Evolutionary conservation across 2,797 vertebrate genomes (phyloP).

Genomic region (Mormyrops attenuatus): DNA sequence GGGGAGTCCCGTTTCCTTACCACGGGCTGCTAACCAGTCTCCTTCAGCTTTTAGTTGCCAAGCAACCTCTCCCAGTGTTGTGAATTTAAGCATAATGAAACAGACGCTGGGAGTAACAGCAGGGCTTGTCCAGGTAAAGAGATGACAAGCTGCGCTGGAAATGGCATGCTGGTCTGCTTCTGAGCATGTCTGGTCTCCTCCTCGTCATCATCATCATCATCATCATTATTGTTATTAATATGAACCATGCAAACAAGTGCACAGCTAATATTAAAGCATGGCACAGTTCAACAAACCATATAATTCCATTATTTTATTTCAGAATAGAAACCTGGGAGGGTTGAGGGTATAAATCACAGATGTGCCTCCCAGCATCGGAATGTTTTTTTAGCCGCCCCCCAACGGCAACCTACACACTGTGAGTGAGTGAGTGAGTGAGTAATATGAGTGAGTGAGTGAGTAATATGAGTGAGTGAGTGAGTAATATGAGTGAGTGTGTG

Average conservation of each 20-base stretch:
- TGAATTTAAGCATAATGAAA: slow-evolving; percentile 21
- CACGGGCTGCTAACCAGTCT: background rate
- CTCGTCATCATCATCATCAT: background rate
- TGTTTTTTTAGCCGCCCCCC: background rate
- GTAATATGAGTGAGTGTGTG: too few species aligned
- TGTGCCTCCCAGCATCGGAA: background rate
- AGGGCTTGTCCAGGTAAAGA: background rate
- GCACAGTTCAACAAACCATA: background rate
- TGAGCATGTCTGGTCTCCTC: background rate
- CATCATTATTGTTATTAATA: background rate
- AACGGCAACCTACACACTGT: background rate
- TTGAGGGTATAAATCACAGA: background rate
- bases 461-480: background rate
- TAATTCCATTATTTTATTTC: background rate
- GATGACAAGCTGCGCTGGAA: background rate
- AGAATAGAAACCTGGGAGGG: background rate
- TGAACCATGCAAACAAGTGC: background rate
- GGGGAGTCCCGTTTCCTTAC: slow-evolving; percentile 2
- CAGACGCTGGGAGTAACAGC: background rate
- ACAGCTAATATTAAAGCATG: background rate
- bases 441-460: background rate
- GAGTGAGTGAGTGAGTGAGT: background rate
- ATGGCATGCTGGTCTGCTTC: background rate
- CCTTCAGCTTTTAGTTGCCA: slow-evolving; percentile 10
- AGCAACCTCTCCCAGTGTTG: slow-evolving; percentile 10